Conservation (phyloP, 2,797 vertebrate species). For the Dromococcyx pavoninus region DNA sequence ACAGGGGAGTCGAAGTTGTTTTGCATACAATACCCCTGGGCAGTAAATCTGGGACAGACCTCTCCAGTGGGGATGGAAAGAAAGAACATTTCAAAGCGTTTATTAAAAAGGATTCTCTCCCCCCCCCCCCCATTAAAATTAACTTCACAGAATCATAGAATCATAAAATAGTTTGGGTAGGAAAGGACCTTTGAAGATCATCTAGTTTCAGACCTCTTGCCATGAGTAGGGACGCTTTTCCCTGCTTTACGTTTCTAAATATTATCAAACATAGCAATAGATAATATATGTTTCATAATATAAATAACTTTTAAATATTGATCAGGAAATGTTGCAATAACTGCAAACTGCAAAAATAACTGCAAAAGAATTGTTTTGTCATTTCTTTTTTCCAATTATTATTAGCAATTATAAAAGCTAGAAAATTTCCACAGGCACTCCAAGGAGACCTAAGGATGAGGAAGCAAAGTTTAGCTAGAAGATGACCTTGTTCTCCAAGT, state of each 20-base stretch:
- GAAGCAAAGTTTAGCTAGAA: neutral
- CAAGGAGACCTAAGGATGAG: neutral
- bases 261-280: too few relatives aligned
- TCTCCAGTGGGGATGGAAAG: neutral
- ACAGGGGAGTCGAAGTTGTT: neutral
- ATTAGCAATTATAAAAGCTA: neutral
- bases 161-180: too few relatives aligned
- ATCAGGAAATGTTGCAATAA: too few relatives aligned
- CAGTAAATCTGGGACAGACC: neutral
- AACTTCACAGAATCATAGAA: neutral
- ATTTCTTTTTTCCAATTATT: neutral
- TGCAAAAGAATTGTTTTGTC: neutral
- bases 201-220: too few relatives aligned
- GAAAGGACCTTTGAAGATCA: too few relatives aligned
- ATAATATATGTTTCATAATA: too few relatives aligned
- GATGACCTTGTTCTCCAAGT: constrained; percentile 71
- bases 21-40: neutral
- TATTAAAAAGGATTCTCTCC: neutral
- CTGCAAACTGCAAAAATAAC: too few relatives aligned
- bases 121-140: neutral
- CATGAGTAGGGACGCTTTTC: too few relatives aligned
- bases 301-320: too few relatives aligned
- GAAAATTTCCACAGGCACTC: neutral
- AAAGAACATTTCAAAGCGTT: neutral
- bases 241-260: too few relatives aligned